Evolutionary conservation across 2,113 vertebrate species (phyloP), one percentile per base, ranked within the genome.

Genomic region (Cacatua alba): DNA sequence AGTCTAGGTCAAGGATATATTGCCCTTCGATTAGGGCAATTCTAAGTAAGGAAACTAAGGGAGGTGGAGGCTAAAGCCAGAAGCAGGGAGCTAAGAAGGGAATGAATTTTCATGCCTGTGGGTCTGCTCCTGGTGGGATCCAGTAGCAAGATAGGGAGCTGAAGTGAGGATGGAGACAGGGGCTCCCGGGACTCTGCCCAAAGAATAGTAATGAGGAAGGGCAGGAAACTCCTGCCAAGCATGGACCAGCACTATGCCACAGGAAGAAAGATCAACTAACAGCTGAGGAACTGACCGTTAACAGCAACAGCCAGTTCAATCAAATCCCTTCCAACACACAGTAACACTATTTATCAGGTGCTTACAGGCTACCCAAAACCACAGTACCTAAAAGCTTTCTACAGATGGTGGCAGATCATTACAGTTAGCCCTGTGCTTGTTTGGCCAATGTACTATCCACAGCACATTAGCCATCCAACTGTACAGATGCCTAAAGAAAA

Each of bases 1-100:
- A 77, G 92, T 86, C 71, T 88, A 64, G 92, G 88, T 95, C 90
- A 93, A 90, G 88, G 92, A 74, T 88, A 57, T 23, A 21, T 24
- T 88, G 75, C 44, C 71, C 82, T 96, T 94, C 25, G 3, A 53
- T 29, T 52, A 53, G 71, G 79, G 37, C 68, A 90, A 41, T 63
- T 92, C 53, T 46, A 19, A 90, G 59, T 10, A 82, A 82, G 59
- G 63, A 74, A 93, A 82, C 7, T 0, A 0, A 76, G 63, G 41
- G 31, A 80, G 19, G 15, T 70, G 4, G 46, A 41, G 8, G 28
- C 37, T 90, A 82, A 79, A 94, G 20, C n/a, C 29, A 72, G 53
- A 82, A 74, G 39, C 13, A 80, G 49, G 11, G 24, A 80, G 35
- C 4, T 57, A 72, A 76, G 49, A 86, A 60, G 14, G 49, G 17